Conservation (phyloP, 2,797 vertebrate genomes). For the Trichosurus vulpecula region DNA sequence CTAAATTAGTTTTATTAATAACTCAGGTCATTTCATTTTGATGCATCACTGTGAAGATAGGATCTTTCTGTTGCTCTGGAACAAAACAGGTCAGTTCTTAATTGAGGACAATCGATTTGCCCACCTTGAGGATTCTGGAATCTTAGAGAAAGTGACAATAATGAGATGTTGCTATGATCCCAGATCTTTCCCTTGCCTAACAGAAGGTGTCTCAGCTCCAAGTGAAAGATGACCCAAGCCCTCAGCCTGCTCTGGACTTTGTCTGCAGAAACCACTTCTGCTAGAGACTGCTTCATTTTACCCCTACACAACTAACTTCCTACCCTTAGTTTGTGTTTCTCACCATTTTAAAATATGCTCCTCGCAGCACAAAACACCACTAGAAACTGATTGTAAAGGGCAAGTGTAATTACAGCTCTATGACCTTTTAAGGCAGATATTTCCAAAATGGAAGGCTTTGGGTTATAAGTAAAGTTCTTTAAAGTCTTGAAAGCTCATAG, state of each 20-base stretch:
- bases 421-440: no score
- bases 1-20: neutral
- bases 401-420: neutral
- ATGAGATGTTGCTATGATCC: no score
- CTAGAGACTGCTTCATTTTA: no score
- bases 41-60: neutral
- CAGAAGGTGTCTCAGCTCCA: no score
- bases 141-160: no score
- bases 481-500: neutral
- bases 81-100: no score
- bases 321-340: no score
- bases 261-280: neutral
- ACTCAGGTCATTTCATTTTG: neutral
- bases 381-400: neutral
- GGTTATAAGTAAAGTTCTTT: neutral
- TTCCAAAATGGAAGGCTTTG: neutral
- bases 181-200: no score
- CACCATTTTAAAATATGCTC: no score
- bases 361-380: neutral
- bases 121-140: no score
- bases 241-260: neutral
- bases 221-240: neutral
- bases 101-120: no score
- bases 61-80: neutral
- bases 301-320: no score